Evolutionary conservation across 2,797 vertebrate genomes (phyloP).

Genomic region (Muscicapa comitata): DNA sequence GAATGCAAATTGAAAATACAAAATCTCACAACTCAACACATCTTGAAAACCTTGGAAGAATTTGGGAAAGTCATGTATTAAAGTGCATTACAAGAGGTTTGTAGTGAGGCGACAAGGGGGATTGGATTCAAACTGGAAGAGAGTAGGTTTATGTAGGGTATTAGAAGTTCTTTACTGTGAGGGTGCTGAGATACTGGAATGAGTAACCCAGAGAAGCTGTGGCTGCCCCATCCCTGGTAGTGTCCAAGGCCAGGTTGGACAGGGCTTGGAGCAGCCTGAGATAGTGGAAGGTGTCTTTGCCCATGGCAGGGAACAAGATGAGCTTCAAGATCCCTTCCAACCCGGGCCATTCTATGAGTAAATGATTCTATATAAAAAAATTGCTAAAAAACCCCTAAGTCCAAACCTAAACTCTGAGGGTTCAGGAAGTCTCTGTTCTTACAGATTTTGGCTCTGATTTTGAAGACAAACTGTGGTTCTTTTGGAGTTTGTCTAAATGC

Average conservation of each 20-base stretch:
- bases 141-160: background rate
- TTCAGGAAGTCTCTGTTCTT: background rate
- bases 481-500: background rate
- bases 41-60: background rate
- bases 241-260: fast-evolving
- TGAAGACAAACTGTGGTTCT: background rate
- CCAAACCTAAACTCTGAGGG: background rate
- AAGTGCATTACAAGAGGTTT: background rate
- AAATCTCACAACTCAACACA: background rate
- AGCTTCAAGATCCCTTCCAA: background rate
- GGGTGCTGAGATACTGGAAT: background rate
- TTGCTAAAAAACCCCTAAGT: background rate
- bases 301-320: background rate
- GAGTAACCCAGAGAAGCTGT: background rate
- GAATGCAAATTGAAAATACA: background rate
- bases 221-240: background rate
- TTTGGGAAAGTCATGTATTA: background rate
- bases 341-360: background rate
- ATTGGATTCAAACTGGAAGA: fast-evolving
- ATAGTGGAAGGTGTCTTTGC: background rate
- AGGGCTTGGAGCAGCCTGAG: background rate
- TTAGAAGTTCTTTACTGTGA: background rate
- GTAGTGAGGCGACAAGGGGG: background rate
- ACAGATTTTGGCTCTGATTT: background rate
- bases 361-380: background rate